A percentile compares a stretch with the other conserved stretches of the same genome.
phyloP scores from a whole-genome alignment of 2,113 vertebrate genomes.

The Thunnus thynnus region DNA sequence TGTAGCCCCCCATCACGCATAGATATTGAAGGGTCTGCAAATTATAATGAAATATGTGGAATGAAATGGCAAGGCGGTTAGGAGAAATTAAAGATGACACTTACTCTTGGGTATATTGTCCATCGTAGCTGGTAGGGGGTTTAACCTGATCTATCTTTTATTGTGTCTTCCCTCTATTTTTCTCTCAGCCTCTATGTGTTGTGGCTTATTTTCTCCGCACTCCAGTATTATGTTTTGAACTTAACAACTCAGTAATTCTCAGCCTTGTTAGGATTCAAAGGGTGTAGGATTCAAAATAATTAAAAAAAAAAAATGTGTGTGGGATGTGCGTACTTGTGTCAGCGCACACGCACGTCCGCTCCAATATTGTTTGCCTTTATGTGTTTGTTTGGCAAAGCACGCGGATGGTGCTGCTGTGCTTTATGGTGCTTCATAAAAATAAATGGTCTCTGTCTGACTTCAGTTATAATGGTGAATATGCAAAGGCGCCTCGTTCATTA shows the following conservation, averaged over 20 bases:
- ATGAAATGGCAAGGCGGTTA: conserved; percentile 20
- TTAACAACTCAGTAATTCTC: conserved; percentile 71
- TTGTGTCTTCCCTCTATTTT: background rate
- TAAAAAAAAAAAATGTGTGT: background rate
- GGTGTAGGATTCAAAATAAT: background rate
- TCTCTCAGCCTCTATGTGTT: background rate
- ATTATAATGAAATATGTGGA: conserved; percentile 38
- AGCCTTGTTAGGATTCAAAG: conserved; percentile 53
- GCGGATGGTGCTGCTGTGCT: conserved; percentile 20
- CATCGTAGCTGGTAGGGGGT: background rate
- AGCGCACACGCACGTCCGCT: background rate
- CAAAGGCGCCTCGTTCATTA: conserved; percentile 71
- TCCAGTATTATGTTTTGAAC: conserved; percentile 57
- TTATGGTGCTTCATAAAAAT: conserved; percentile 78
- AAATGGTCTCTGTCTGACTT: conserved; percentile 74
- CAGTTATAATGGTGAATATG: conserved; percentile 71
- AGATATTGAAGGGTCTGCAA: conserved; percentile 41
- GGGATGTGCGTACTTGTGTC: conserved; percentile 6
- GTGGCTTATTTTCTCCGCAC: conserved; percentile 26
- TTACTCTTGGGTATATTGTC: background rate
- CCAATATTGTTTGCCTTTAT: conserved; percentile 1
- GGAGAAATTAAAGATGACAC: conserved; percentile 14
- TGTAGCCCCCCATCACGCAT: conserved; percentile 7
- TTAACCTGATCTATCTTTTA: background rate
- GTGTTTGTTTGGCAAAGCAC: conserved; percentile 47